Evolutionary conservation across 1,140 invertebrate genomes (phyloP), one percentile per base, ranked within the genome.

Genomic region (Holotrichia oblita): DNA sequence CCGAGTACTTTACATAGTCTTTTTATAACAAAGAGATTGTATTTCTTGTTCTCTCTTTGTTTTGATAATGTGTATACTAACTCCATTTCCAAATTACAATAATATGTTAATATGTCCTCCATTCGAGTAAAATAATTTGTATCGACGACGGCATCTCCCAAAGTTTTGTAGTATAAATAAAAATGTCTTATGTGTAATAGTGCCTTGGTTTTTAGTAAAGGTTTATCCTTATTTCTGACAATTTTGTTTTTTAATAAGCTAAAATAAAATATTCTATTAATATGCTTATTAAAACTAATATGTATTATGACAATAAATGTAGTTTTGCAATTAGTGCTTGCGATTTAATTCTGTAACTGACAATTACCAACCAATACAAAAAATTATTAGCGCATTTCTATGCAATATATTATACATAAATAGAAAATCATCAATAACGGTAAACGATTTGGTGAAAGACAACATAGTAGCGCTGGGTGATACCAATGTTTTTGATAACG

Each of bases 51-150:
- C 10, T 41, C 41, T 44, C 41, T 10, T 74, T 74, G 73, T 42
- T 74, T 74, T n/a, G 73, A 74, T 41, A 42, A 24, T 9, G 8
- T 40, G n/a, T 44, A n/a, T 17, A 74, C 41, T 74, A 74, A 4
- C 7, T 74, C 73, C 22, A 74, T 12, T 44, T 74, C 73, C 40
- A 74, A 40, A 34, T 17, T 74, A 20, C 73, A 74, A 14, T 74
- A 74, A 41, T 41, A 41, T 22, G n/a, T 20, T 9, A 74, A 22
- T 7, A 74, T 44, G 6, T 74, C 73, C 20, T 74, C 73, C 73
- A 74, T 74, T 40, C 41, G 17, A 2, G 6, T 44, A 74, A 41
- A 74, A 74, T 74, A 74, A 74, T 17, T 74, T 17, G 41, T 44
- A 74, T 74, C 73, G 10, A 20, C 12, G 12, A 74, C 17, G 0